phyloP scores from a whole-genome alignment of 2,113 vertebrate species.

The Tautogolabrus adspersus region DNA sequence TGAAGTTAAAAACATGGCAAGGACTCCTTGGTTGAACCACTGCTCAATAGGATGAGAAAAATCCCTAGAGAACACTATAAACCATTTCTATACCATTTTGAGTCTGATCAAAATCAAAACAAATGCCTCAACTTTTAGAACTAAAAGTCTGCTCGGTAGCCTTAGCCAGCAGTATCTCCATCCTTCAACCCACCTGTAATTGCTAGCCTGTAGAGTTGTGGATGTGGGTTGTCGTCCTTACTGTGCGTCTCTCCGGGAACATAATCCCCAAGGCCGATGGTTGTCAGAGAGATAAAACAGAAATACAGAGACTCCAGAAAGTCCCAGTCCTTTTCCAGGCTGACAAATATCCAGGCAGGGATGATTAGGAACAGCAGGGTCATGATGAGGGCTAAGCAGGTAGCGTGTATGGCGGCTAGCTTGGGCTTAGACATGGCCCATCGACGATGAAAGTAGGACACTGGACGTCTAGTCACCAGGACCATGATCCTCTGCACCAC shows the following conservation, averaged over 20 bases:
- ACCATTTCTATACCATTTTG: background rate
- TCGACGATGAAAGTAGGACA: conserved; percentile 89
- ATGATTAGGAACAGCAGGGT: conserved; percentile 89
- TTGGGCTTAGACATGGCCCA: conserved; percentile 90
- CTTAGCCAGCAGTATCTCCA: background rate
- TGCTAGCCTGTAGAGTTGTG: conserved; percentile 91
- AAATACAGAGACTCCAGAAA: conserved; percentile 97
- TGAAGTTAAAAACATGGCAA: too few relatives aligned
- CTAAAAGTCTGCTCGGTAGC: background rate
- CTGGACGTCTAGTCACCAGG: conserved; percentile 85
- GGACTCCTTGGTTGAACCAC: too few relatives aligned
- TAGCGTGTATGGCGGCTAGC: conserved; percentile 87
- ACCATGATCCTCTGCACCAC: conserved; percentile 91
- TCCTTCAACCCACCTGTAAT: conserved; percentile 87
- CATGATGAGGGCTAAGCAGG: conserved; percentile 80
- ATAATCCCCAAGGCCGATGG: conserved; percentile 97
- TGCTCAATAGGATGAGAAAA: background rate
- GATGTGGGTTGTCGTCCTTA: conserved; percentile 81
- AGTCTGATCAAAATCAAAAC: background rate
- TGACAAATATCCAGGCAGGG: conserved; percentile 90
- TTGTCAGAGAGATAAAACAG: conserved; percentile 97
- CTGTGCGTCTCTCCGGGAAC: conserved; percentile 94
- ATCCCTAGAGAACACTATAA: background rate
- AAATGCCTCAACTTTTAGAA: background rate
- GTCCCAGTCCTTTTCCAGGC: conserved; percentile 93